Evolutionary conservation across 2,797 vertebrate species (phyloP).

Genomic region (Catostomus latipinnis): DNA sequence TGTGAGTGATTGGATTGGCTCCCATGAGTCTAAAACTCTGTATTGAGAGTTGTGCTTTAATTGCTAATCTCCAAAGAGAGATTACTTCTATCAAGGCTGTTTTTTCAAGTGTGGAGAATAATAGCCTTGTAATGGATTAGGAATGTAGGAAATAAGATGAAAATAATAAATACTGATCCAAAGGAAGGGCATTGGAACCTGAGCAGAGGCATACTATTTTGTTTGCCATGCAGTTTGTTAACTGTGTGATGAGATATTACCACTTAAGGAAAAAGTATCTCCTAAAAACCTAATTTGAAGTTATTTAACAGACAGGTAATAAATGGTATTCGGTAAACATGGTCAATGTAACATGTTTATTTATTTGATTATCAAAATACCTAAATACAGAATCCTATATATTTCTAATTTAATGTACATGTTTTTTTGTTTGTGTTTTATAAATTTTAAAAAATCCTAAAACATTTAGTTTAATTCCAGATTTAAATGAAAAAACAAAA

Average conservation of each 20-base stretch:
- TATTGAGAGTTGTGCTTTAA: not conserved
- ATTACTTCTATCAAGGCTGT: conserved; percentile 20
- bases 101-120: conserved; percentile 6
- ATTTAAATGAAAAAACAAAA: no score
- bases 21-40: conserved; percentile 46
- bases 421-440: no score
- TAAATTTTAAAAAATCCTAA: no score
- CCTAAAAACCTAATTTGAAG: not conserved
- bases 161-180: conserved; percentile 39
- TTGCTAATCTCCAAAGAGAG: conserved; percentile 39
- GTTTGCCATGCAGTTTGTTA: conserved; percentile 26
- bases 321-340: not conserved
- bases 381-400: no score
- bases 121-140: conserved; percentile 27
- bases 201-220: conserved; percentile 28
- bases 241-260: not conserved
- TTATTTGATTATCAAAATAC: no score
- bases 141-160: conserved; percentile 31
- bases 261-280: not conserved
- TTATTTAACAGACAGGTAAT: not conserved
- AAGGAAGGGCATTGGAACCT: conserved; percentile 6
- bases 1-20: conserved; percentile 74
- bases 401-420: no score
- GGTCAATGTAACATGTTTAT: no score
- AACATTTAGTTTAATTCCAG: no score